Base-by-base conservation (phyloP, 2,888 invertebrate genomes). In the Eupithecia tripunctaria region DNA sequence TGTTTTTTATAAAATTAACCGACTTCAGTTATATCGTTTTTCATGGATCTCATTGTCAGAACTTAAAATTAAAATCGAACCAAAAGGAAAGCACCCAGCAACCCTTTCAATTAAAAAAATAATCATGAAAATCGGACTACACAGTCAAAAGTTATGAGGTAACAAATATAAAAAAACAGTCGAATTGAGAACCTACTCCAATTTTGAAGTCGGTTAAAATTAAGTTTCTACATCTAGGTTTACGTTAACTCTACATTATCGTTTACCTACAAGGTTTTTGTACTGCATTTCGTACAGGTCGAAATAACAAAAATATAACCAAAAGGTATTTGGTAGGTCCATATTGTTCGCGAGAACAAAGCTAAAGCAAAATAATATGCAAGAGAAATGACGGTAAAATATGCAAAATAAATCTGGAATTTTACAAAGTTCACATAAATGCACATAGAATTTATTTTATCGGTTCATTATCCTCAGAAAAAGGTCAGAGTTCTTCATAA, bases 401-500 rank as follows among this genome's bases (percentile, higher is more conserved):
- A 59, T 25, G 59, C 27, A 59, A 27, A 60, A 27, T 29, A 29
- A 18, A 29, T 60, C 29, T 59, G 27, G 29, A 60, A 29, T 60
- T 27, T 29, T 18, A 15, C 5, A 18, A 29, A 29, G 8, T 29
- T 59, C 18, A 18, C 60, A 12, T 18, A 60, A 60, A 60, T 29
- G 60, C 60, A 29, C 25, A 25, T 56, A 25, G 21, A 51, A 56
- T 32, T 29, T 2, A 21, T 10, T 21, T 64, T 21, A 63, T n/a
- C n/a, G 63, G 63, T 63, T 27, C 59, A 15, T 27, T 62, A 25
- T 27, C 29, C 29, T 41, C 25, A 29, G 62, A 21, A 64, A 64
- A 64, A 64, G 27, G 29, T 41, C 15, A 56, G 41, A 65, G 65
- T 66, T 21, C 47, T 47, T 70, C n/a, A n/a, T 25, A 59, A 29